Evolutionary conservation across 2,113 vertebrate genomes (phyloP).

Genomic region (Pseudolaguvia tuberculata): DNA sequence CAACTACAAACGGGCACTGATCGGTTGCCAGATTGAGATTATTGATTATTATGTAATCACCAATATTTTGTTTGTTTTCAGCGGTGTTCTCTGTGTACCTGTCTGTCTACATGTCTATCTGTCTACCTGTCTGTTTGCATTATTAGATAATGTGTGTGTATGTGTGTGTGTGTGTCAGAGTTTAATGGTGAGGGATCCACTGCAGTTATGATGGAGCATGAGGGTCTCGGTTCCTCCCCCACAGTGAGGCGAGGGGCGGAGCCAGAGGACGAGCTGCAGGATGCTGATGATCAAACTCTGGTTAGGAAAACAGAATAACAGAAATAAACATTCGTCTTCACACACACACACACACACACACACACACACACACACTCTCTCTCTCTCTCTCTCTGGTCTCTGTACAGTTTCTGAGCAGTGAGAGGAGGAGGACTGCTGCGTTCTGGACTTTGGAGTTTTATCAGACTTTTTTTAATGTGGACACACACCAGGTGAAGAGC

Average conservation of each 20-base stretch:
- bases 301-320: too few species aligned
- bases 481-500: slow-evolving; percentile 80
- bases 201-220: slow-evolving; percentile 78
- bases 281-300: slow-evolving; percentile 80
- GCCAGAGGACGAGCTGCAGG: slow-evolving; percentile 72
- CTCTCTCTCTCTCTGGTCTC: background rate
- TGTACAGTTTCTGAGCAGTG: slow-evolving; percentile 80
- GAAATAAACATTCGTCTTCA: too few species aligned
- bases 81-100: too few species aligned
- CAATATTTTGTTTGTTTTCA: background rate
- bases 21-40: background rate
- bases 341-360: too few species aligned
- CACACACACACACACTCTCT: too few species aligned
- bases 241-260: slow-evolving; percentile 58
- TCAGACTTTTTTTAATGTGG: slow-evolving; percentile 90
- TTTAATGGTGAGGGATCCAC: slow-evolving; percentile 83
- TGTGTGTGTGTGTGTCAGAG: slow-evolving; percentile 60
- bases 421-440: slow-evolving; percentile 85
- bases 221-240: slow-evolving; percentile 54
- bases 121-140: too few species aligned
- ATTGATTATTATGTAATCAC: background rate
- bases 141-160: background rate
- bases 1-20: too few species aligned
- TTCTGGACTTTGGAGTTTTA: slow-evolving; percentile 99
- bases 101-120: too few species aligned